Conservation (phyloP, 2,888 invertebrate genomes). For the Acleris emargana region DNA sequence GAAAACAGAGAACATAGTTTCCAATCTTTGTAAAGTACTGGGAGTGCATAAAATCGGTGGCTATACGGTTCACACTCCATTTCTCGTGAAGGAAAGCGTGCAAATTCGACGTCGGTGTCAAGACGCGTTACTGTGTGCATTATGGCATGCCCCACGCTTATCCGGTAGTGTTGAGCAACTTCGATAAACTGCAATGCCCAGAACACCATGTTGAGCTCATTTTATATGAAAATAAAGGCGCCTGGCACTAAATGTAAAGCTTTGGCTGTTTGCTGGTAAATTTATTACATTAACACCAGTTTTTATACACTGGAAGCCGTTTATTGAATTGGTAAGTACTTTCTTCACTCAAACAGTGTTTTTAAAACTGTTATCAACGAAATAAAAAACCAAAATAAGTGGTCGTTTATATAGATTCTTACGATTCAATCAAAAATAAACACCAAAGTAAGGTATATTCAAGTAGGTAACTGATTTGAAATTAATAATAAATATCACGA, state of each 20-base stretch:
- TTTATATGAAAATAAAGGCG: too few species aligned
- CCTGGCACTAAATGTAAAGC: background rate
- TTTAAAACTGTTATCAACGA: too few species aligned
- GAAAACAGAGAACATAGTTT: conserved; percentile 13
- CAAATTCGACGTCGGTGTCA: conserved; percentile 43
- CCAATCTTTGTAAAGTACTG: conserved; percentile 39
- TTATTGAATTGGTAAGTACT: too few species aligned
- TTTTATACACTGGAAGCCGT: too few species aligned
- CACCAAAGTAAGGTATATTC: too few species aligned
- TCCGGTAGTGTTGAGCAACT: conserved; percentile 9
- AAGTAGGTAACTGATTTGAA: too few species aligned
- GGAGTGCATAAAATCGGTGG: conserved; percentile 59
- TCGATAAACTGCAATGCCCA: background rate
- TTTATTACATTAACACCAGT: too few species aligned
- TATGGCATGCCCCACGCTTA: conserved; percentile 6
- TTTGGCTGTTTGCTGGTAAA: background rate
- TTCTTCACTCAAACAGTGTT: too few species aligned
- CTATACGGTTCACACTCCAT: conserved; percentile 56
- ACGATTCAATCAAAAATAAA: too few species aligned
- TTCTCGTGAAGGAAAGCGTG: conserved; percentile 63
- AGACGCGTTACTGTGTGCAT: conserved; percentile 29
- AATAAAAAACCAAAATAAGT: too few species aligned
- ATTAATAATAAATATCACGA: too few species aligned
- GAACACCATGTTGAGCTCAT: background rate
- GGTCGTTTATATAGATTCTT: too few species aligned